A percentile compares a stretch with the other conserved stretches of the same genome.
These are phyloP conservation scores for Drosophila kikkawai DNA, from an alignment of 1,140 invertebrate species.

Conservation along the genomic window DNA sequence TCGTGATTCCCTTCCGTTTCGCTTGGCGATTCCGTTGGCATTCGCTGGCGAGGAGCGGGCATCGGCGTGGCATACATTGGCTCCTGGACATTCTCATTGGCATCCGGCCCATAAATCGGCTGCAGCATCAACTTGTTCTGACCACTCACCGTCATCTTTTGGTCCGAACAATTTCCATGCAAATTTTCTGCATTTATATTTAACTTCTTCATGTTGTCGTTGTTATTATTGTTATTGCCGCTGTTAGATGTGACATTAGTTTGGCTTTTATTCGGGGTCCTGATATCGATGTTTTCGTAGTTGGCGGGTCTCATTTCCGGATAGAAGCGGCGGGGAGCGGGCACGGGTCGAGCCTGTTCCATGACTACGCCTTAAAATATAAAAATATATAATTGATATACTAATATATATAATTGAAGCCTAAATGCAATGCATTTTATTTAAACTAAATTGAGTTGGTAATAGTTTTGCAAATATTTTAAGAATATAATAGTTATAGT, in stretches of 20 bases:
- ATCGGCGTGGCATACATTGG: slow-evolving; percentile 63
- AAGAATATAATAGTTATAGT: no score
- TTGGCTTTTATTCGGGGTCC: slow-evolving; percentile 19
- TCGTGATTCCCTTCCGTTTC: slow-evolving; percentile 1
- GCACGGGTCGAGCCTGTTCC: slow-evolving; percentile 75
- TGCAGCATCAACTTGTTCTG: slow-evolving; percentile 70
- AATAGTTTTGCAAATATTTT: no score
- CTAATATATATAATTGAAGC: no score
- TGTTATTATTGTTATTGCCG: slow-evolving; percentile 35
- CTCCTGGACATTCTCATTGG: slow-evolving; percentile 74
- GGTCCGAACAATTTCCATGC: slow-evolving; percentile 56
- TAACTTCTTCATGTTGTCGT: slow-evolving; percentile 63
- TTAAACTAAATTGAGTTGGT: no score
- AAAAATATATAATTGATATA: not conserved
- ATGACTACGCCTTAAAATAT: slow-evolving; percentile 33
- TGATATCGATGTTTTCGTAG: slow-evolving; percentile 79
- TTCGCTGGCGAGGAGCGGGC: slow-evolving; percentile 70
- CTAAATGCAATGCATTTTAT: no score
- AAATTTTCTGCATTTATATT: slow-evolving; percentile 74
- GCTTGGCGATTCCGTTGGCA: not conserved
- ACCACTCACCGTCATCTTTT: slow-evolving; percentile 34
- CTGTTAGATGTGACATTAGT: slow-evolving; percentile 17
- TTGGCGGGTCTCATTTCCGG: slow-evolving; percentile 65
- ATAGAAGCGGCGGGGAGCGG: slow-evolving; percentile 75
- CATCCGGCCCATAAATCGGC: slow-evolving; percentile 73